Base-by-base conservation (phyloP, 1,140 invertebrate genomes). In the Camponotus vicinus region DNA sequence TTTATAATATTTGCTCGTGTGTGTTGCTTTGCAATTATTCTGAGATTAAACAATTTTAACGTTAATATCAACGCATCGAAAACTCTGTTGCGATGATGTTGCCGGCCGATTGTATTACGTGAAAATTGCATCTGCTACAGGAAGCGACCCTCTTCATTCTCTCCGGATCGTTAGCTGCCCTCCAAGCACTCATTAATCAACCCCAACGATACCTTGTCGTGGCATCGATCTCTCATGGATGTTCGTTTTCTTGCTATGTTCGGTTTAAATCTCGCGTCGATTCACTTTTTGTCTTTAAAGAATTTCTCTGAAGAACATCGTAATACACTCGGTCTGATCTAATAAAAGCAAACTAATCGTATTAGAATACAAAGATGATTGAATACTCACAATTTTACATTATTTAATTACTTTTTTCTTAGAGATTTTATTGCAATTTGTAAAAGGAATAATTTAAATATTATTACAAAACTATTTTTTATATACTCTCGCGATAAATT, bases 81-180 rank as follows among this genome's bases (percentile, higher is more conserved):
- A 82, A 73, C n/a, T 71, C 59, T 70, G 21, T 71, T 6, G 45
- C 15, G 5, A 69, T 69, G 18, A 32, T 61, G 15, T 27, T 45
- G 18, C 21, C 52, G 66, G 3, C 4, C 45, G 37, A 82, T 59
- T 59, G 27, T 82, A 59, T 57, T 82, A n/a, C 9, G 66, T 18
- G 40, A 82, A 82, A 71, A 82, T 82, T 42, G 67, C 42, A 64
- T 78, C 61, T 37, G 61, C 52, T 61, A 61, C 52, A 82, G 27
- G 79, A 82, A 82, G 40, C 79, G 40, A 82, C 67, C 40, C 67
- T 82, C 69, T 82, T 82, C 70, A 82, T 73, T 70, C 52, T 82
- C 79, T 82, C 27, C 15, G 67, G 79, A 82, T 82, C 79, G 67
- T 82, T 82, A 82, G 40, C 55, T 67, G 27, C 27, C 42, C 67